Evolutionary conservation across 1,140 invertebrate species (phyloP).

Genomic region (Telenomus remus): DNA sequence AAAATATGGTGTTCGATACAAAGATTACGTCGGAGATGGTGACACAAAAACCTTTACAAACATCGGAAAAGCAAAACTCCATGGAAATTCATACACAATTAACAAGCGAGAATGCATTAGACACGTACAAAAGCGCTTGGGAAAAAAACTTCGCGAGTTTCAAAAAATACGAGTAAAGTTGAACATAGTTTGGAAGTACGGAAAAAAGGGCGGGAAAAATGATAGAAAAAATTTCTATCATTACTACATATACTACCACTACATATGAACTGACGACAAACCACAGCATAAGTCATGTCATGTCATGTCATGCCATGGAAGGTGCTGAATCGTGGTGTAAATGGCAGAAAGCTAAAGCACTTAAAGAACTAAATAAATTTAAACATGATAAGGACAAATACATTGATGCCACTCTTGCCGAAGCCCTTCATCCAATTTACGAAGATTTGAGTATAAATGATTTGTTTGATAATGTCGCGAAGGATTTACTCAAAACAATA

Average conservation of each 20-base stretch:
- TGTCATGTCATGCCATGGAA: too few species aligned
- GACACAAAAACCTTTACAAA: background rate
- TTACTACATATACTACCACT: too few species aligned
- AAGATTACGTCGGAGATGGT: background rate
- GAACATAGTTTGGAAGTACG: too few species aligned
- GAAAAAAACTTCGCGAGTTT: background rate
- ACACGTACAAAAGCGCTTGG: background rate
- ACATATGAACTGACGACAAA: background rate
- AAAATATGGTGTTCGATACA: background rate
- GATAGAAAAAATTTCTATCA: too few species aligned
- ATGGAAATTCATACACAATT: background rate
- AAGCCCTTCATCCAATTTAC: slow-evolving; percentile 1
- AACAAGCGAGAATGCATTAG: background rate
- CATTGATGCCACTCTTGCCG: background rate
- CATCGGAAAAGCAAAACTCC: background rate
- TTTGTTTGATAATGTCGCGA: slow-evolving; percentile 9
- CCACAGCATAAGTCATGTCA: background rate
- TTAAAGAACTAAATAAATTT: background rate
- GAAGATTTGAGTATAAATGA: background rate
- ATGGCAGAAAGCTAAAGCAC: background rate
- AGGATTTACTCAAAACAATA: slow-evolving; percentile 28
- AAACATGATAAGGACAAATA: slow-evolving; percentile 4
- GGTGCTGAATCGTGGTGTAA: background rate
- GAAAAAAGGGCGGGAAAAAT: too few species aligned
- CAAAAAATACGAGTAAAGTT: background rate